Percentiles rank a stretch among this genome's conserved stretches.
These are phyloP conservation scores for Oreonectes daqikongensis DNA, from an alignment of 2,797 vertebrate species.

Conservation along the genomic window DNA sequence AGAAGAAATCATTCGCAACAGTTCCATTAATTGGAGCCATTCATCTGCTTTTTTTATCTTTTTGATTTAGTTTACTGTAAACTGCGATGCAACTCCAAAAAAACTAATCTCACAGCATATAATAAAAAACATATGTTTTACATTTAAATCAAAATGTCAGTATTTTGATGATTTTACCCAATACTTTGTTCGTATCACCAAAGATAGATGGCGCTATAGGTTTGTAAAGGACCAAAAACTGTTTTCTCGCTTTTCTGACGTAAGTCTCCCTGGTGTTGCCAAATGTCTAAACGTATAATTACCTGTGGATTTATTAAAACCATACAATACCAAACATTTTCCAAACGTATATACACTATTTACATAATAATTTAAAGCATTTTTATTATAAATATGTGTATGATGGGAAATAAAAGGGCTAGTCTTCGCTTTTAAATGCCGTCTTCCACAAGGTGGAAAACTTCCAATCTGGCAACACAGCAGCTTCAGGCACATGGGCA, in stretches of 20 bases:
- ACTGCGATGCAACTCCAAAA: too few species aligned
- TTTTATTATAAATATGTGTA: not conserved
- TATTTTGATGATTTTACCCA: too few species aligned
- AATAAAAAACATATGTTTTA: too few species aligned
- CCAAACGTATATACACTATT: not conserved
- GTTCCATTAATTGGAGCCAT: too few species aligned
- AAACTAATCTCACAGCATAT: too few species aligned
- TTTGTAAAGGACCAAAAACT: not conserved
- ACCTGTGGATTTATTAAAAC: not conserved
- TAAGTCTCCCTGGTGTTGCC: not conserved
- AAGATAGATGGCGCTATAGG: conserved; percentile 1
- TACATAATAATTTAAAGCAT: not conserved
- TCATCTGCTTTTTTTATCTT: too few species aligned
- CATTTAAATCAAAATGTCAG: not conserved
- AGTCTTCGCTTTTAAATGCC: not conserved
- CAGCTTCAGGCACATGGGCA: not conserved
- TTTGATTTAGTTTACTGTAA: too few species aligned
- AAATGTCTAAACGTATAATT: not conserved
- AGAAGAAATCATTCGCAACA: too few species aligned
- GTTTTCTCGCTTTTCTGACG: not conserved
- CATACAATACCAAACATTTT: not conserved
- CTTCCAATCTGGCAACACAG: not conserved
- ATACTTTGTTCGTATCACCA: not conserved
- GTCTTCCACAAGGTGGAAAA: not conserved
- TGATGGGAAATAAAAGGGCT: too few species aligned